Evolutionary conservation across 2,113 vertebrate genomes (phyloP), one percentile per base, ranked within the genome.

Genomic region (Pelodiscus sinensis): DNA sequence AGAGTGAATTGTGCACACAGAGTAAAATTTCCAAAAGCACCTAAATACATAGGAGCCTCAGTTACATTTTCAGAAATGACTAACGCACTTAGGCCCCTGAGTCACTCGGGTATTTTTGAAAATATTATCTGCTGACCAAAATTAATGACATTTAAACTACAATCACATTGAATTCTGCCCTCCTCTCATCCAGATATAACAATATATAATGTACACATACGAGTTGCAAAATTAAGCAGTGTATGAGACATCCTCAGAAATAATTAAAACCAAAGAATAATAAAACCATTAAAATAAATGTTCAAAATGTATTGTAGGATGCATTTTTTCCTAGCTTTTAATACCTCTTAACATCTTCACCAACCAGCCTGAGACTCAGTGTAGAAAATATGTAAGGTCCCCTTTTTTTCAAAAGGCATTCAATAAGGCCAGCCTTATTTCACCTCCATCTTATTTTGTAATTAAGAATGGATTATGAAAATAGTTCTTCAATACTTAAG

Each of bases 271-370:
- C 92, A 31, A 71, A 71, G 1, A 91, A 60, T 18, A 27, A 77
- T 85, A 77, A 79, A 89, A 88, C 12, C 90, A 60, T 81, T 95
- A 93, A 94, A 93, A 88, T 90, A 92, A 58, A 93, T 90, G 15
- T 95, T 84, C 24, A 79, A 85, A 93, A 44, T 0, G 0, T 54
- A 56, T 90, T 86, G 82, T n/a, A 3, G 29, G 84, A 31, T 88
- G 31, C 24, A 87, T 79, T 54, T 79, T 51, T 92, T 86, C 56
- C 62, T 78, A 81, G 27, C 84, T 60, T 79, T 38, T 68, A 90
- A 93, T 51, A 85, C 22, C 90, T n/a, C 35, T 22, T 94, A 96
- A 90, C 77, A 57, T 24, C n/a, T 27, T 75, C 65, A 56, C 22
- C 52, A 54, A 52, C 52, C 65, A n/a, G 65, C 19, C 18, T 71